phyloP scores from a whole-genome alignment of 2,797 vertebrate species.

The Protosalanx chinensis region DNA sequence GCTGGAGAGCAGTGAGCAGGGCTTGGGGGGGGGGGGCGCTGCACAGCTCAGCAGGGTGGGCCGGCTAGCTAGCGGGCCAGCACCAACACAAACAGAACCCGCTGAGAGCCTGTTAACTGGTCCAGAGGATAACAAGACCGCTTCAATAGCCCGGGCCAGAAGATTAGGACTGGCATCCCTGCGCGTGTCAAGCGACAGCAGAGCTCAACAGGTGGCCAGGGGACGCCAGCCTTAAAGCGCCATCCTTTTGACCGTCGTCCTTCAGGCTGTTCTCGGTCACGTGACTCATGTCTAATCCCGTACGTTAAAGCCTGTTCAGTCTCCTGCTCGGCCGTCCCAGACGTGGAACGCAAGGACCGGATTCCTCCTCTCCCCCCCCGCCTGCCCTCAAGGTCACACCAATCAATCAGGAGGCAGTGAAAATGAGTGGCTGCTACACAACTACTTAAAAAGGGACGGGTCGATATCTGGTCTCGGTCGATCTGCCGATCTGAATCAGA shows the following conservation, averaged over 20 bases:
- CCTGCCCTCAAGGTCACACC: neutral
- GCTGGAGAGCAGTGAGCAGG: slow-evolving; percentile 22
- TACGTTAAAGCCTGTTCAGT: too few species aligned
- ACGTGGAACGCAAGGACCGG: neutral
- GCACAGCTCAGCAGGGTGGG: neutral
- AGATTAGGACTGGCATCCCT: neutral
- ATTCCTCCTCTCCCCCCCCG: neutral
- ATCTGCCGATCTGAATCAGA: neutral
- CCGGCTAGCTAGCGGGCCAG: neutral
- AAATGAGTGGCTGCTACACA: neutral
- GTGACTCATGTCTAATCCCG: too few species aligned
- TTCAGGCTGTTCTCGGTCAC: too few species aligned
- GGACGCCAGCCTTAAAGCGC: too few species aligned
- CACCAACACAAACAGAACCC: neutral
- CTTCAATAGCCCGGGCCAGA: neutral
- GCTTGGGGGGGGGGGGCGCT: neutral
- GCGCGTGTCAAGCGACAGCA: too few species aligned
- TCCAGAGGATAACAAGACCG: too few species aligned
- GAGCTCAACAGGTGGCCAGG: too few species aligned
- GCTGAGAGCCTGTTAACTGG: neutral
- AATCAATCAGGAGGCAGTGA: neutral
- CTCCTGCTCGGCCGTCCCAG: neutral
- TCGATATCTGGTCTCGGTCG: neutral
- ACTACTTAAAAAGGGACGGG: neutral
- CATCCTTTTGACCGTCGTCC: too few species aligned